Evolutionary conservation across 2,797 vertebrate genomes (phyloP), one percentile per base, ranked within the genome.

Genomic region (Cryptoprocta ferox): DNA sequence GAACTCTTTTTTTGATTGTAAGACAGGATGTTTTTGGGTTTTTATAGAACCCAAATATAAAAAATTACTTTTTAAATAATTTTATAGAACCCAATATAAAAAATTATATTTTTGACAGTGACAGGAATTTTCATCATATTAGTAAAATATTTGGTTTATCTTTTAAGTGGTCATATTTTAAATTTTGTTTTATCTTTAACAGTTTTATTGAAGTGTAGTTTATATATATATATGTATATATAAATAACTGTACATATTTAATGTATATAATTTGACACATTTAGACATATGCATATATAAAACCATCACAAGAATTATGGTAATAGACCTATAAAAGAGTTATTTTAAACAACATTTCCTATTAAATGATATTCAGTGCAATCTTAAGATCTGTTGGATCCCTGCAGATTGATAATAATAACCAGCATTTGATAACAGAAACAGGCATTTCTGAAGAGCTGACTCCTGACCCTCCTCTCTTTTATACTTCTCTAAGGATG

Each of bases 321-420:
- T 39, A 14, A 53, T 12, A n/a, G n/a, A 71, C 35, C 53, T 85
- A 37, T 24, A 66, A 21, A 16, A 50, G 37, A 18, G 75, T 35
- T 53, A 28, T 53, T 95, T 86, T 93, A 48, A 92, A 81, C 35
- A 87, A 18, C 30, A 93, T 93, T 86, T 90, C 26, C 26, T 63
- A 12, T 42, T 70, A 42, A 42, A 8, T 61, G 4, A 9, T 68
- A 82, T 45, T 61, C 56, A 26, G 6, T 18, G 3, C 35, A 50
- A 19, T 59, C 16, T 83, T 70, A 16, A 2, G 37, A 39, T 61
- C 45, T 71, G 2, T 4, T 65, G 39, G 11, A 65, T 4, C 19
- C 24, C n/a, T 45, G 61, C 1, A 88, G 59, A 83, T 91, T 48
- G 56, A 48, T 53, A 70, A 70, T 2, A 78, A 15, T 53, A n/a